Evolutionary conservation across 2,888 invertebrate species (phyloP).

Genomic region (Brachylomia viminalis): DNA sequence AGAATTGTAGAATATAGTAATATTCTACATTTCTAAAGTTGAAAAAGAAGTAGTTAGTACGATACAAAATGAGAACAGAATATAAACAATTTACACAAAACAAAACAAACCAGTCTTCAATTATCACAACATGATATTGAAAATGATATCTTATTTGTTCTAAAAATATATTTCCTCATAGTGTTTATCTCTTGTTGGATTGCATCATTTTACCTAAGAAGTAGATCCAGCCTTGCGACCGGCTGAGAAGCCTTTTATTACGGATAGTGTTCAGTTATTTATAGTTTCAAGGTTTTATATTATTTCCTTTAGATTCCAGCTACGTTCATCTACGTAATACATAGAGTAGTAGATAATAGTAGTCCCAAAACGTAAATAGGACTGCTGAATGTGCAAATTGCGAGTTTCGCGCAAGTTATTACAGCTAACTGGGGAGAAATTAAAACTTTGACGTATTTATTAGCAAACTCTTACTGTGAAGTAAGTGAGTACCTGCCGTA

Average conservation of each 20-base stretch:
- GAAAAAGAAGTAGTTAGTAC: too few relatives aligned
- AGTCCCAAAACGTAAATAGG: slow-evolving; percentile 29
- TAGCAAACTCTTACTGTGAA: slow-evolving; percentile 33
- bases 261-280: slow-evolving; percentile 65
- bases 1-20: neutral
- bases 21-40: too few relatives aligned
- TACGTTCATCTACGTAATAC: slow-evolving; percentile 36
- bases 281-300: slow-evolving; percentile 67
- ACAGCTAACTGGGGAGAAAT: slow-evolving; percentile 42
- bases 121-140: slow-evolving; percentile 28
- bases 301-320: slow-evolving; percentile 39
- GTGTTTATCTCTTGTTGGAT: slow-evolving; percentile 42
- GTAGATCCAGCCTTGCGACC: slow-evolving; percentile 68
- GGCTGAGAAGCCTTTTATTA: slow-evolving; percentile 76
- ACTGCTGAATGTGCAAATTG: slow-evolving; percentile 24
- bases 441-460: slow-evolving; percentile 52
- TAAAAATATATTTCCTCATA: slow-evolving; percentile 17
- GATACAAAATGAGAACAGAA: neutral
- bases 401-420: slow-evolving; percentile 39
- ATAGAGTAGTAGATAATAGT: slow-evolving; percentile 4
- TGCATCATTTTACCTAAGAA: slow-evolving; percentile 64
- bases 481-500: neutral
- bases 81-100: neutral
- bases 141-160: slow-evolving; percentile 22
- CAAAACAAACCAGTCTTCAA: slow-evolving; percentile 6